These are phyloP conservation scores for Coccyzus lansbergi DNA, from an alignment of 2,797 vertebrate species.

Conservation along the genomic window DNA sequence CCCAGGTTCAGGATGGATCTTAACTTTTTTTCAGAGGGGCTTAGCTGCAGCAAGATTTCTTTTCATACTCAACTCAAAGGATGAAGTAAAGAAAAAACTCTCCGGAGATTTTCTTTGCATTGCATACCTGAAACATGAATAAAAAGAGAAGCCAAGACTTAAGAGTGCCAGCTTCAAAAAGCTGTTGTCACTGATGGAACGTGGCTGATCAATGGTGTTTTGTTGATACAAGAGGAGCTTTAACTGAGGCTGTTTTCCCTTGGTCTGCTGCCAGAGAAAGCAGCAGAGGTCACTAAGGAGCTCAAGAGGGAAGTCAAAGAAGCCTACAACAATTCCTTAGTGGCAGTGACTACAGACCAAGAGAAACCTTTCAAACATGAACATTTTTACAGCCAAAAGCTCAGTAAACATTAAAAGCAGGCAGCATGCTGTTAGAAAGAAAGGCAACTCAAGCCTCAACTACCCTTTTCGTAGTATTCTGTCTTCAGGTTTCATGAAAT, in stretches of 20 bases:
- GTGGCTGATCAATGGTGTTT: background rate
- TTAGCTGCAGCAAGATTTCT: background rate
- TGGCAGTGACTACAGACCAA: background rate
- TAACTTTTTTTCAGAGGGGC: background rate
- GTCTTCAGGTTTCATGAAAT: background rate
- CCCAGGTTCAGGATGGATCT: background rate
- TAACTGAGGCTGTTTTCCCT: background rate
- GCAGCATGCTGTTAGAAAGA: background rate
- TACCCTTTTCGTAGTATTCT: background rate
- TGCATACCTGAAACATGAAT: background rate
- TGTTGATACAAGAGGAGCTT: background rate
- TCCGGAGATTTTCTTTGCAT: background rate
- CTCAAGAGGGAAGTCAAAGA: background rate
- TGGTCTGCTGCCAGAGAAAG: constrained; percentile 1
- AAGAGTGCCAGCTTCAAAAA: background rate
- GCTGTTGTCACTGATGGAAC: background rate
- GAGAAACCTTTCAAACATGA: background rate
- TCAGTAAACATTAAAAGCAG: background rate
- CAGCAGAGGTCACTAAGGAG: background rate
- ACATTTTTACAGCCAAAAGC: background rate
- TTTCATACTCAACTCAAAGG: background rate
- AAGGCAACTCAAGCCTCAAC: background rate
- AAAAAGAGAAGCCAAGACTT: background rate
- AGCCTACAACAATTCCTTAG: background rate
- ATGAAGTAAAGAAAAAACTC: background rate